A percentile compares a stretch with the other conserved stretches of the same genome.
Conservation (phyloP, 2,797 vertebrate species). For the Sphenopsis melanotis region DNA sequence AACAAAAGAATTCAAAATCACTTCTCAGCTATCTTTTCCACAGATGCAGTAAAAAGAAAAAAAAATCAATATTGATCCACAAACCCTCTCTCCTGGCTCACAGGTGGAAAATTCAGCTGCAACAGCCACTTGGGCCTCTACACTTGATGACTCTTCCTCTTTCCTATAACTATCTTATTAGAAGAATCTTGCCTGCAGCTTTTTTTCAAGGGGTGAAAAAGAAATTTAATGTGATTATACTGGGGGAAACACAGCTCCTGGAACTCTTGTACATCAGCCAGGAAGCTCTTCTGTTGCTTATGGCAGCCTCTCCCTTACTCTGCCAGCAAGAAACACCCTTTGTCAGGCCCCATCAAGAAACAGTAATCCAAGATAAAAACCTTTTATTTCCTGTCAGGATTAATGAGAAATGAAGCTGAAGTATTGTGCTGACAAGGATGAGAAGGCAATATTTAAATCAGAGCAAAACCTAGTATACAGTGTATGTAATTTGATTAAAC, state of each 20-base stretch:
- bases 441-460: slow-evolving; percentile 52
- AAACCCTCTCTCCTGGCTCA: not conserved
- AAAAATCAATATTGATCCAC: not conserved
- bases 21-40: not conserved
- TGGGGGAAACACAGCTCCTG: not conserved
- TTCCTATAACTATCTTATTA: not conserved
- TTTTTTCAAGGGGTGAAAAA: not conserved
- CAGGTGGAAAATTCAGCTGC: not conserved
- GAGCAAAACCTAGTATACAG: not conserved
- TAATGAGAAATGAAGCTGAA: slow-evolving; percentile 32
- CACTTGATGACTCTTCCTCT: not conserved
- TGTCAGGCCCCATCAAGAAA: not conserved
- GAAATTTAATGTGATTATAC: not conserved
- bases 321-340: not conserved
- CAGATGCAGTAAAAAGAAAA: not conserved
- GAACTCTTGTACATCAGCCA: not conserved
- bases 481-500: slow-evolving; percentile 48
- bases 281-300: not conserved
- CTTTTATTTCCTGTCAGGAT: not conserved
- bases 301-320: not conserved
- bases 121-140: not conserved
- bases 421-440: slow-evolving; percentile 9
- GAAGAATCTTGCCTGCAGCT: not conserved
- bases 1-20: not conserved
- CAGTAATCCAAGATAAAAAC: not conserved